Conservation (phyloP, 2,113 vertebrate species). For the Laticauda laticaudata region DNA sequence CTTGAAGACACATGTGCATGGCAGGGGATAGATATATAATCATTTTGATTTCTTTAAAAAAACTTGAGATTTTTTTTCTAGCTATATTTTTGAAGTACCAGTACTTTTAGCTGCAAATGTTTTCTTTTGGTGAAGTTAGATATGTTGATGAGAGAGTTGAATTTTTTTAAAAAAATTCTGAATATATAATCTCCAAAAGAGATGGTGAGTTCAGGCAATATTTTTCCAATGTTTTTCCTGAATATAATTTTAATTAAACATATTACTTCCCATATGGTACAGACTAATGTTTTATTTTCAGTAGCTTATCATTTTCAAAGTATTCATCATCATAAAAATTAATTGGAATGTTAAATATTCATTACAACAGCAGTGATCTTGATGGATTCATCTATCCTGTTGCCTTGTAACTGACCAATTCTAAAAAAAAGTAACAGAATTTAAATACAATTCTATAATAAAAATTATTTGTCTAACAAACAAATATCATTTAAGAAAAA, state of each 20-base stretch:
- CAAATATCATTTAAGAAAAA: constrained; percentile 29
- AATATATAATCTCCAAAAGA: constrained; percentile 19
- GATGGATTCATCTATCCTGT: constrained; percentile 50
- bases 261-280: constrained; percentile 48
- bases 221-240: constrained; percentile 20
- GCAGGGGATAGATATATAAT: neutral
- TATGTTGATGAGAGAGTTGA: neutral
- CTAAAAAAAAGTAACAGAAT: constrained; percentile 63
- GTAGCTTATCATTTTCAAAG: constrained; percentile 60
- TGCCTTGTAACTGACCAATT: constrained; percentile 62
- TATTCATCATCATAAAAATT: constrained; percentile 72
- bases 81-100: neutral
- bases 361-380: constrained; percentile 68
- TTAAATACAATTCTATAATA: constrained; percentile 33
- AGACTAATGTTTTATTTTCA: constrained; percentile 65
- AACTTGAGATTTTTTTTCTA: neutral
- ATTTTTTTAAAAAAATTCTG: neutral
- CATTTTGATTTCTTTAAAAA: neutral
- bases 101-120: neutral
- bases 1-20: neutral
- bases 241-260: constrained; percentile 46
- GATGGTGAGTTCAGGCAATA: constrained; percentile 14
- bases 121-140: neutral
- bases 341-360: constrained; percentile 71
- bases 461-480: constrained; percentile 32